A percentile compares a stretch with the other conserved stretches of the same genome.
Conservation (phyloP, 1,140 invertebrate species). For the Drosophila varians region DNA sequence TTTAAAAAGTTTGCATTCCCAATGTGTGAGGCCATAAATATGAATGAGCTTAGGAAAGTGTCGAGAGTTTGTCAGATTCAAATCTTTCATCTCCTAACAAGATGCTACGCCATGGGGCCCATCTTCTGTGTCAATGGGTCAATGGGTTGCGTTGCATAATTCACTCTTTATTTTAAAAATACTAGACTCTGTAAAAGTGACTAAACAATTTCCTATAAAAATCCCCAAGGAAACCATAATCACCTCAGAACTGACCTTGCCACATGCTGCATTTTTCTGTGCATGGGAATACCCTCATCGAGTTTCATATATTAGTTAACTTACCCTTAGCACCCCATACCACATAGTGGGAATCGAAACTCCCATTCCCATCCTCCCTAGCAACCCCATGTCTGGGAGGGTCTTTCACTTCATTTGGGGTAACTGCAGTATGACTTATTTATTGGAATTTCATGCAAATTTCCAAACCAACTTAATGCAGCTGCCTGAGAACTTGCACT, state of each 20-base stretch:
- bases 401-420: constrained; percentile 40
- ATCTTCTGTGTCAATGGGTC: constrained; percentile 38
- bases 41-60: constrained; percentile 16
- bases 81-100: constrained; percentile 5
- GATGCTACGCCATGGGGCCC: background rate
- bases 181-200: background rate
- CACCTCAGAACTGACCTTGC: constrained; percentile 20
- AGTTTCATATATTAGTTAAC: constrained; percentile 1
- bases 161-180: too few relatives aligned
- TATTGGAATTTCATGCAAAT: constrained; percentile 81
- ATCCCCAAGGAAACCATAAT: constrained; percentile 2
- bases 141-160: constrained; percentile 22
- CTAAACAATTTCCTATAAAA: background rate
- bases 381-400: constrained; percentile 32
- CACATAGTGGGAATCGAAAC: background rate
- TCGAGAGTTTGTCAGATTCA: constrained; percentile 4
- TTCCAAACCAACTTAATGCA: constrained; percentile 37
- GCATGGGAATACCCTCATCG: background rate
- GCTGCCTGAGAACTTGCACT: constrained; percentile 45
- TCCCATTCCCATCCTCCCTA: constrained; percentile 4
- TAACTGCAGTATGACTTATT: constrained; percentile 74
- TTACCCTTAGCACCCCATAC: constrained; percentile 14
- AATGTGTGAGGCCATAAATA: constrained; percentile 17
- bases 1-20: constrained; percentile 14
- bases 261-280: constrained; percentile 32